Evolutionary conservation across 2,888 invertebrate genomes (phyloP), one percentile per base, ranked within the genome.

Genomic region (Myopa tessellatipennis): DNA sequence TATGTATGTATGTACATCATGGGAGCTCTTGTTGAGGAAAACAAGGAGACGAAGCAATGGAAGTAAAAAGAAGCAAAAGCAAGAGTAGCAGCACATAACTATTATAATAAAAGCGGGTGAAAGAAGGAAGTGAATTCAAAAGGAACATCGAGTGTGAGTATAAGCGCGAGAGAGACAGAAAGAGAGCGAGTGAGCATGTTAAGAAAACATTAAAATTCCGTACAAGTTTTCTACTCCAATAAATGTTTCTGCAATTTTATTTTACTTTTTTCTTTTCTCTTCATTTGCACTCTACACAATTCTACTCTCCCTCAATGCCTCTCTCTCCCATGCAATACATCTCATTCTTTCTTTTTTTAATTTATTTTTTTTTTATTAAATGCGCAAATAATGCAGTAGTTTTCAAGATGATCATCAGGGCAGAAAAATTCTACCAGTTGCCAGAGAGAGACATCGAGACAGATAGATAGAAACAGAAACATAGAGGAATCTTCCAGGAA

Each of bases 211-310:
- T 61, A 18, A 26, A 71, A 74, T 76, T 76, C 70, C 45, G 52
- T 52, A 61, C 38, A 76, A 70, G 45, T 67, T 74, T 73, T 73
- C 73, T 73, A 73, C 73, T 73, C 73, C 63, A 73, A 73, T 73
- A 73, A 73, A 12, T 72, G 16, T 65, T 74, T 74, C 52, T n/a
- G 16, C 14, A 26, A 34, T 5, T 63, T 63, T 36, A 12, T 38
- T 34, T 67, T 67, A 14, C 40, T 26, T 26, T 26, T 26, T 2
- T 26, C 26, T 26, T 26, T 26, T 26, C 26, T 26, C 26, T 26
- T 26, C 26, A 26, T 26, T 26, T 26, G 26, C 26, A 26, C 26
- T 26, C 26, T 26, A 26, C 26, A 26, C 40, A 67, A 67, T 16
- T 1, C 10, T 61, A 61, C 8, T 8, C 4, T 34, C 18, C n/a